Base-by-base conservation (phyloP, 2,113 vertebrate genomes). In the Myxocyprinus asiaticus region DNA sequence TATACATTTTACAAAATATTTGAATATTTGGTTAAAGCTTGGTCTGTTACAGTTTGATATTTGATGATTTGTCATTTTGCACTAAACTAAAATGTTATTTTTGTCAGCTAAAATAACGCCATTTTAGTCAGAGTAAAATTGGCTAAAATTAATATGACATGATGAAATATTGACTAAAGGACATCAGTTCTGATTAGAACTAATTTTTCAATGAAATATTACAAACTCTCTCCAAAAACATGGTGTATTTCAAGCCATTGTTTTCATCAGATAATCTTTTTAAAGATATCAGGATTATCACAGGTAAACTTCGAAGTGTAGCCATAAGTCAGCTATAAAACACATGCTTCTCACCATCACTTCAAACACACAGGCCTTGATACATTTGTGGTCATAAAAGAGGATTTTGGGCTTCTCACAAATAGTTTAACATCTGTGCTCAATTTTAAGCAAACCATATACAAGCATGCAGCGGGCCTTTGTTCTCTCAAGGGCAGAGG, bases 401-500 rank as follows among this genome's bases (percentile, higher is more conserved):
- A 81, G 48, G 81, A 66, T 85, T 88, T 84, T 81, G 68, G 81
- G 81, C 78, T 59, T 63, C 85, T 79, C 5, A 48, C 86, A 85
- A 89, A 88, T 51, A 7, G 81, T 84, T 65, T 70, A 76, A 90
- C 91, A 92, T 92, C 91, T 92, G 91, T 76, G 82, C 83, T 86
- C 74, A 90, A 92, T 92, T 87, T 90, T 83, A 79, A 85, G 56
- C 22, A 61, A 82, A 73, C 80, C 78, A 61, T 86, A 86, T 88
- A 87, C 88, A 81, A 85, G 88, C 79, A 59, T 88, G 86, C 87
- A 83, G 71, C 71, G 77, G 69, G 86, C 83, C 88, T 92, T 91
- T 90, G 88, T 91, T 91, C 87, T 89, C 85, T 64, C 59, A 63
- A 77, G 67, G 14, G 75, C 64, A 82, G 79, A 33, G 22, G 22